phyloP scores from a whole-genome alignment of 2,113 vertebrate species.

The Bujurquina vittata region DNA sequence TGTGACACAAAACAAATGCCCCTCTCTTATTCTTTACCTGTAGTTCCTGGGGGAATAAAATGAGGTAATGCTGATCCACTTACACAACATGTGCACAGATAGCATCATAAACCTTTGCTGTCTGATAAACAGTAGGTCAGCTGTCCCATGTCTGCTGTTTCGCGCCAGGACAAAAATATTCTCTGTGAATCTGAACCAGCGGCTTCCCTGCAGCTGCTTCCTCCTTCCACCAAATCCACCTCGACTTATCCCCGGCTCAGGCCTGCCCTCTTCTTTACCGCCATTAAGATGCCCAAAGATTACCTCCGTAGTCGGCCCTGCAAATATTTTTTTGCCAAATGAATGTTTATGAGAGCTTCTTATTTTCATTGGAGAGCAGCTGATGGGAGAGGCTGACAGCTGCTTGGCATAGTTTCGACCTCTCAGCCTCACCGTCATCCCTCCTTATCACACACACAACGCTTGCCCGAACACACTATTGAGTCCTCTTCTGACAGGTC shows the following conservation, averaged over 20 bases:
- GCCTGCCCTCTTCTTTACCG: constrained; percentile 34
- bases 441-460: constrained; percentile 27
- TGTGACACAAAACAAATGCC: constrained; percentile 64
- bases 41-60: constrained; percentile 42
- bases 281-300: constrained; percentile 65
- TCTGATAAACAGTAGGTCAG: constrained; percentile 48
- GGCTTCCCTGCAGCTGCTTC: constrained; percentile 16
- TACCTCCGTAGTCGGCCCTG: constrained; percentile 26
- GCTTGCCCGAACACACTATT: background rate
- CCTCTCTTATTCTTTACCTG: constrained; percentile 63
- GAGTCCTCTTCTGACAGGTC: constrained; percentile 30
- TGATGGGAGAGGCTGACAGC: constrained; percentile 37
- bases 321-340: constrained; percentile 43
- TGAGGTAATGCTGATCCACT: constrained; percentile 75
- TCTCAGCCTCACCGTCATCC: constrained; percentile 37
- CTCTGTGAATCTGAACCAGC: background rate
- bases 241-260: constrained; percentile 33
- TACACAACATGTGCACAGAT: constrained; percentile 53
- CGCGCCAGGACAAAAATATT: constrained; percentile 18
- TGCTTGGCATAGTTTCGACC: constrained; percentile 30
- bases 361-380: constrained; percentile 38
- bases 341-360: constrained; percentile 50
- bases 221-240: constrained; percentile 7
- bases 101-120: constrained; percentile 58
- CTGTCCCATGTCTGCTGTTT: constrained; percentile 44